Conservation (phyloP, 2,888 invertebrate species). For the Neoaliturus tenellus region DNA sequence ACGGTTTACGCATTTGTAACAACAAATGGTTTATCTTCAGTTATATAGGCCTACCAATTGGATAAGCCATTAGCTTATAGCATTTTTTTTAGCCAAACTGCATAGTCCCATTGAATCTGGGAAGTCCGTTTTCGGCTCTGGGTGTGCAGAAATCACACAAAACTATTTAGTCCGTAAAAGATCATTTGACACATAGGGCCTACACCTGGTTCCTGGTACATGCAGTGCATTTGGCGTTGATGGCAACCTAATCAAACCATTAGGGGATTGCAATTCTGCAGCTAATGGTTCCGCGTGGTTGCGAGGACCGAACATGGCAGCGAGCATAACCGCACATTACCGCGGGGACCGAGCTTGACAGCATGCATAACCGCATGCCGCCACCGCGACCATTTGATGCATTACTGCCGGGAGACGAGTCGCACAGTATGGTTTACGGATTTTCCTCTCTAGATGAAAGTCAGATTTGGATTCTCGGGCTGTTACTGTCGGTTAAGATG, state of each 20-base stretch:
- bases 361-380: not conserved
- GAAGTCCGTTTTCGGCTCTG: too few species aligned
- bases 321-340: not conserved
- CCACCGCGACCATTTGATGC: slow-evolving; percentile 8
- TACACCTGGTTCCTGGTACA: not conserved
- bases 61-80: too few species aligned
- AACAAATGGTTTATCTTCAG: too few species aligned
- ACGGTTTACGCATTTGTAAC: too few species aligned
- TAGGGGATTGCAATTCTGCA: not conserved
- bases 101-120: too few species aligned
- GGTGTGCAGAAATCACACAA: too few species aligned
- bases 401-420: not conserved
- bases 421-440: not conserved
- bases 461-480: not conserved
- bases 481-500: not conserved
- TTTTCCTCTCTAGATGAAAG: slow-evolving; percentile 4
- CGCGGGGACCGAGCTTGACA: not conserved
- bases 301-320: not conserved
- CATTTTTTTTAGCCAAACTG: too few species aligned
- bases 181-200: too few species aligned
- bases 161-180: too few species aligned
- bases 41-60: too few species aligned
- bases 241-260: not conserved
- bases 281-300: not conserved
- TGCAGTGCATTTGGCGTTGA: not conserved